Evolutionary conservation across 1,140 invertebrate species (phyloP), one percentile per base, ranked within the genome.

Genomic region (Drosophila malerkotliana): DNA sequence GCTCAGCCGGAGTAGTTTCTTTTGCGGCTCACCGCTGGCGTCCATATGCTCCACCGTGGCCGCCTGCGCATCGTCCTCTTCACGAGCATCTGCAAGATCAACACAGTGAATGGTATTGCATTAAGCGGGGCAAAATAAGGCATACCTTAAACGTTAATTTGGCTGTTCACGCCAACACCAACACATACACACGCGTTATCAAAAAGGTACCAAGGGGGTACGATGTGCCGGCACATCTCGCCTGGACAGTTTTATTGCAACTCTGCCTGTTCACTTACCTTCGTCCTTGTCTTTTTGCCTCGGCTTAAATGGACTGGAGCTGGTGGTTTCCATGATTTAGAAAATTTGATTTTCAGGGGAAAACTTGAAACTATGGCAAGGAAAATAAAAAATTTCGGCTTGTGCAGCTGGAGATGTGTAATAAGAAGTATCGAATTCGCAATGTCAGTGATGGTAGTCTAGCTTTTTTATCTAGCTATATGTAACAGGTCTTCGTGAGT

Each of bases 91-190:
- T 88, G 83, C 64, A 88, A 88, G 48, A 32, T 57, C 54, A 76
- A 83, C 62, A 77, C 53, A 88, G 78, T 88, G 83, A 88, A 89
- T 88, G 64, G 72, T 51, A 79, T 62, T 69, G 84, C 83, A 88
- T 88, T 88, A 88, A 89, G 76, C 57, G 57, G 58, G 62, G 51
- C 56, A 71, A 66, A 37, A 47, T 69, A 24, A 32, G 58, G 62
- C 83, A 88, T 88, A 88, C 83, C 83, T 88, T 89, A 88, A 88
- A 83, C 59, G 62, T 66, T 88, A 88, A 89, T 72, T 55, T 76
- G 54, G 66, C 66, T 76, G 78, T 56, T 55, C 44, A 66, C 62
- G 51, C 74, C 69, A 82, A 48, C 48, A 61, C 48, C 55, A 60
- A 58, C 56, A 32, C 60, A 64, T 58, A 78, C 72, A 82, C 61